These are phyloP conservation scores for Drosophila tripunctata DNA, from an alignment of 2,888 invertebrate species.

Conservation along the genomic window DNA sequence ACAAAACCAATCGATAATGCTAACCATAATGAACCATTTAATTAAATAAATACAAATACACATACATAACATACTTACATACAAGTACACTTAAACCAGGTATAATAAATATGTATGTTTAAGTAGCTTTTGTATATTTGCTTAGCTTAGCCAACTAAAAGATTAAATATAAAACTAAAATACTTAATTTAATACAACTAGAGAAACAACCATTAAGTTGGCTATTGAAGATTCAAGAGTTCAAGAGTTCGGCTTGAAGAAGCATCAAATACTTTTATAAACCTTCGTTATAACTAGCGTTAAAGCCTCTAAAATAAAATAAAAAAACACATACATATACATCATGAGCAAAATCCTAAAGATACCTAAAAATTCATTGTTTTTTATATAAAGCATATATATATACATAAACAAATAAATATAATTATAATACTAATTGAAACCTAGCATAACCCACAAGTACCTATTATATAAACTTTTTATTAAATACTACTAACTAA, in stretches of 20 bases:
- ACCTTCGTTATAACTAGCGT: conserved; percentile 50
- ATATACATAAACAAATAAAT: conserved; percentile 11
- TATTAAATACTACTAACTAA: conserved; percentile 69
- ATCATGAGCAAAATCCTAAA: conserved; percentile 17
- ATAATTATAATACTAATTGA: conserved; percentile 48
- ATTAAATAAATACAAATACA: too few relatives aligned
- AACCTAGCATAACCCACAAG: conserved; percentile 75
- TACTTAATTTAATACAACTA: conserved; percentile 23
- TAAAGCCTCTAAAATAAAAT: conserved; percentile 17
- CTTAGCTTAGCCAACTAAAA: conserved; percentile 67
- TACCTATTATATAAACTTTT: conserved; percentile 73
- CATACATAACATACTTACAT: conserved; percentile 32
- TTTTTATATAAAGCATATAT: conserved; percentile 56
- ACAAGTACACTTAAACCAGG: conserved; percentile 31
- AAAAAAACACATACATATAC: conserved; percentile 24
- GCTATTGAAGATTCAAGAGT: conserved; percentile 35
- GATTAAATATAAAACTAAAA: conserved; percentile 14
- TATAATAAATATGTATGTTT: conserved; percentile 62
- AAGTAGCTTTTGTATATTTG: conserved; percentile 80
- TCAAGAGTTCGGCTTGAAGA: conserved; percentile 47
- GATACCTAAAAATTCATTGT: conserved; percentile 47
- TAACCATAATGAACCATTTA: conserved; percentile 61
- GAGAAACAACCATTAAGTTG: conserved; percentile 3
- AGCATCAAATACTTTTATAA: conserved; percentile 64
- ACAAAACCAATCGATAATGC: conserved; percentile 50